These are phyloP conservation scores for Kryptolebias marmoratus DNA, from an alignment of 2,113 vertebrate genomes.

Conservation along the genomic window DNA sequence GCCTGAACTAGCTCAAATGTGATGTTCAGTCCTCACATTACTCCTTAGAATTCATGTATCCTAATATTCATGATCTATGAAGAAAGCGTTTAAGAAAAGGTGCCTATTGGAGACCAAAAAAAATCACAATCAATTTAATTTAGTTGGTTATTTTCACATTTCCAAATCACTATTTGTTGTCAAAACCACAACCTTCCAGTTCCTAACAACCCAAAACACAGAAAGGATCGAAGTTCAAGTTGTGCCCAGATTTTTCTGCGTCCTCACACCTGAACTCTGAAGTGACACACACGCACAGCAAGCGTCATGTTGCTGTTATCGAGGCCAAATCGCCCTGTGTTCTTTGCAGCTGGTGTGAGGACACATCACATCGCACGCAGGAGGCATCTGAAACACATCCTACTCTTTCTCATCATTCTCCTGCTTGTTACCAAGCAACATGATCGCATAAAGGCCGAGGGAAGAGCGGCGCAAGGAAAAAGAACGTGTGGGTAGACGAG, in stretches of 20 bases:
- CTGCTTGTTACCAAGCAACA: slow-evolving; percentile 79
- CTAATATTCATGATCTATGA: neutral
- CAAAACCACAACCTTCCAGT: neutral
- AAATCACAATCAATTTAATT: too few species aligned
- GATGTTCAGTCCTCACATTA: slow-evolving; percentile 7
- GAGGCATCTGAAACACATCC: slow-evolving; percentile 61
- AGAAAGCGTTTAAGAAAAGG: neutral
- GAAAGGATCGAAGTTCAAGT: neutral
- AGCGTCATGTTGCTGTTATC: neutral
- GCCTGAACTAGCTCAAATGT: slow-evolving; percentile 17
- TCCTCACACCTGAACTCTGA: neutral
- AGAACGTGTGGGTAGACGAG: slow-evolving; percentile 73
- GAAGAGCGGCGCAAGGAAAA: slow-evolving; percentile 56
- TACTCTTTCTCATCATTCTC: slow-evolving; percentile 68
- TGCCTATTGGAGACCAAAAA: too few species aligned
- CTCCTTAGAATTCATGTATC: neutral
- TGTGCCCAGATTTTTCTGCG: neutral
- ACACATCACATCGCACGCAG: slow-evolving; percentile 51
- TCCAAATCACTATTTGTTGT: neutral
- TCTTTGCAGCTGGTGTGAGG: slow-evolving; percentile 57
- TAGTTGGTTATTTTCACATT: neutral
- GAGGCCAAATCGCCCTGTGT: neutral
- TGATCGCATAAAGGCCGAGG: slow-evolving; percentile 63
- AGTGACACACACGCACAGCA: neutral
- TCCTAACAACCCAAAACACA: neutral